Evolutionary conservation across 2,113 vertebrate genomes (phyloP).

Genomic region (Ptilorrhoa leucosticta): DNA sequence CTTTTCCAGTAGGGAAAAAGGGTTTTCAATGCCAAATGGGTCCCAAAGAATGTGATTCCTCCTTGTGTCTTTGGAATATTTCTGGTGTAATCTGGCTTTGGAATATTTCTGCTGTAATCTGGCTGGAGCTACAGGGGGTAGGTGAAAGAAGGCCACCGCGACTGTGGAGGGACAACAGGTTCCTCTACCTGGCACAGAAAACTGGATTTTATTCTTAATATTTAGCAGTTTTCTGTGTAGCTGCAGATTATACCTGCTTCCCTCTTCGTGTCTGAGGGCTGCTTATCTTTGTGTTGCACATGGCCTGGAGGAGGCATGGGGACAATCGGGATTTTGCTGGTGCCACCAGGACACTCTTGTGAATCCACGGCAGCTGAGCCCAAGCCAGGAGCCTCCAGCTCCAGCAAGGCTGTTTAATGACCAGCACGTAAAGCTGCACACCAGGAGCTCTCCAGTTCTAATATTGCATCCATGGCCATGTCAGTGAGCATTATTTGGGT

Average conservation of each 20-base stretch:
- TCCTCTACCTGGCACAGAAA: background rate
- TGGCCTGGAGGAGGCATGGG: background rate
- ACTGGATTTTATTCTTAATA: background rate
- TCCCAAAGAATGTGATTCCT: background rate
- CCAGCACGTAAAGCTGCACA: background rate
- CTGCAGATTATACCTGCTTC: background rate
- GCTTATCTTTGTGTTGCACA: background rate
- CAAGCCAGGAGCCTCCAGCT: background rate
- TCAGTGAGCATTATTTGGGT: background rate
- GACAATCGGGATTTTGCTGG: background rate
- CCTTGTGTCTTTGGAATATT: background rate
- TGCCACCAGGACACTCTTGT: background rate
- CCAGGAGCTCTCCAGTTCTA: background rate
- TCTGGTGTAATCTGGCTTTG: background rate
- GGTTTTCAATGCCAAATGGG: background rate
- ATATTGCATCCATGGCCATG: background rate
- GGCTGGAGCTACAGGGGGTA: background rate
- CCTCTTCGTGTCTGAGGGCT: background rate
- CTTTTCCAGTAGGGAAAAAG: background rate
- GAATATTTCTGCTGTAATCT: background rate
- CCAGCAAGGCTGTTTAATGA: background rate
- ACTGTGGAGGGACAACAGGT: background rate
- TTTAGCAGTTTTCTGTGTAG: background rate
- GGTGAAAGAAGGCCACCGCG: background rate
- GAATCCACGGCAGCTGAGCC: fast-evolving